Evolutionary conservation across 2,113 vertebrate species (phyloP).

Genomic region (Pavo muticus): DNA sequence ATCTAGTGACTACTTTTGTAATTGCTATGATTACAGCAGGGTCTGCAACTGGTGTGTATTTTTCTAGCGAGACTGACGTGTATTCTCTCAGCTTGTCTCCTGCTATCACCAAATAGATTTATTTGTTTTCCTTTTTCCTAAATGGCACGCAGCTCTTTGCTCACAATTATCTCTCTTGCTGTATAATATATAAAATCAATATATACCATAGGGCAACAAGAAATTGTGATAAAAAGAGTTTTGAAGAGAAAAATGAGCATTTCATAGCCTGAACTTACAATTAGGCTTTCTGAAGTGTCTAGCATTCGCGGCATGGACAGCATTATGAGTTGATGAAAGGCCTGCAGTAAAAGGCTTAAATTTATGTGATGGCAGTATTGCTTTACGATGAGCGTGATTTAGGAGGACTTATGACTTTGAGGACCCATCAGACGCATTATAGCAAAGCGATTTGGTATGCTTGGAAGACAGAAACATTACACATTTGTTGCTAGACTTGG

Average conservation of each 20-base stretch:
- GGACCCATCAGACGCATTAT: conserved; percentile 15
- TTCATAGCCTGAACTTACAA: conserved; percentile 43
- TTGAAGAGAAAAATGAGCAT: conserved; percentile 35
- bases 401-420: neutral
- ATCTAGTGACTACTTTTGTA: conserved; percentile 3
- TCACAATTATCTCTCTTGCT: conserved; percentile 9
- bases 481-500: neutral
- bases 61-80: neutral
- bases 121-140: conserved; percentile 39
- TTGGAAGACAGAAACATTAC: neutral
- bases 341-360: conserved; percentile 46
- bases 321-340: conserved; percentile 55
- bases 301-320: neutral
- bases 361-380: conserved; percentile 17
- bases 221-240: conserved; percentile 39
- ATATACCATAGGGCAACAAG: conserved; percentile 47
- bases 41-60: neutral
- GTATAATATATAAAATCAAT: conserved; percentile 56
- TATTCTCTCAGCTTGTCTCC: neutral
- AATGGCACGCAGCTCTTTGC: neutral
- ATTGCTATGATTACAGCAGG: neutral
- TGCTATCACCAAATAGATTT: neutral
- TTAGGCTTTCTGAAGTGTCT: conserved; percentile 5
- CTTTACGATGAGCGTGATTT: conserved; percentile 53
- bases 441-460: neutral